Evolutionary conservation across 2,888 invertebrate species (phyloP), one percentile per base, ranked within the genome.

Genomic region (Venusia cambrica): DNA sequence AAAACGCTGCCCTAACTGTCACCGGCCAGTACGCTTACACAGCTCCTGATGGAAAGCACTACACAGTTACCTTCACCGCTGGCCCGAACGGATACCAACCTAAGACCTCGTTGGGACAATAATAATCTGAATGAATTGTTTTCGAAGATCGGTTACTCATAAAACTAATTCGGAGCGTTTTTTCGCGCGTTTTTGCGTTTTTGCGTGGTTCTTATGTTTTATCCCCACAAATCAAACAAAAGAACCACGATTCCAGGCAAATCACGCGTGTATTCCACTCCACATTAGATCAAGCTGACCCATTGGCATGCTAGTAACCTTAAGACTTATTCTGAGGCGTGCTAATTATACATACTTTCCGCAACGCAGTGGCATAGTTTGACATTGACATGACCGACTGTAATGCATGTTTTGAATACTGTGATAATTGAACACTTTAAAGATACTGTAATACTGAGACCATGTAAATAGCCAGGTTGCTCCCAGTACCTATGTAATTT

Each of bases 11-110:
- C 2, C 73, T 92, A 2, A 88, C 89, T 1, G 91, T 92, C 2
- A 89, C 87, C 4, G 92, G 92, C 19, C 87, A 89, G 27, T 90
- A 90, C 62, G 80, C 89, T 0, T 92, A 89, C 80, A 76, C 89
- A n/a, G 92, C 90, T 2, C 88, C 89, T 8, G 92, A 92, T 50
- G 92, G 92, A 46, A 89, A 90, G 47, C 88, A 89, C 35, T 92
- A 92, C 70, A 89, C 89, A 1, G 89, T 91, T 44, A 89, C 85
- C 45, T 91, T 90, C 74, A 80, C 89, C 18, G 90, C 90, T 7
- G 90, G 90, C 39, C 90, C 90, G 58, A 89, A 90, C 54, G 91
- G 91, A 17, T 91, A 88, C 88, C 88, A 87, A 53, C 88, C 89
- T 30, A 81, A 87, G 47, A 89, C 88, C 19, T 83, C 84, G 37